Conservation (phyloP, 92 coral and sea anemone genomes). For the Zoanthus solanderi region DNA sequence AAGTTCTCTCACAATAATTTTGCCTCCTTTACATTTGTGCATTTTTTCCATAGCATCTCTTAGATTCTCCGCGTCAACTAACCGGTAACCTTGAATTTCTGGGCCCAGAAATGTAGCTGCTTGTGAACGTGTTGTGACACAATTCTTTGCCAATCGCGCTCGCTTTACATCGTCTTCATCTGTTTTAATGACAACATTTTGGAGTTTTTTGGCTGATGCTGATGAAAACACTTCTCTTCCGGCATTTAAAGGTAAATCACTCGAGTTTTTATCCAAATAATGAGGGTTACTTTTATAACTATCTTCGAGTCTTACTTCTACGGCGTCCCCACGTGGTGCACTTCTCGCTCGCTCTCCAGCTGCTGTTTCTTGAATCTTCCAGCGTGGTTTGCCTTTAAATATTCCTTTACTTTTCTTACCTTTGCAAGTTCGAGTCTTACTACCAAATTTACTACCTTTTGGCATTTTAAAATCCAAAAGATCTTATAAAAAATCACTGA, state of each 20-base stretch:
- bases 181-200: not conserved
- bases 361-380: slow-evolving; percentile 1
- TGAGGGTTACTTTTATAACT: not conserved
- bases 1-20: not conserved
- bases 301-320: slow-evolving; percentile 3
- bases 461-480: not conserved
- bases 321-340: not conserved
- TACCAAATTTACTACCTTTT: slow-evolving; percentile 1
- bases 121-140: not conserved
- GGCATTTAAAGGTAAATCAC: not conserved
- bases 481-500: not conserved
- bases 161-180: not conserved
- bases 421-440: not conserved
- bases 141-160: not conserved
- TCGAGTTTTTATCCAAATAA: not conserved
- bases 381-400: not conserved
- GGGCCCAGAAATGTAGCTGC: not conserved
- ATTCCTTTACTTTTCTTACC: not conserved
- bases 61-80: not conserved
- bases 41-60: slow-evolving; percentile 3
- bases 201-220: not conserved
- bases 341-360: not conserved
- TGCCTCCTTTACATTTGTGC: not conserved
- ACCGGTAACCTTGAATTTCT: not conserved
- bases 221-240: not conserved